Percentiles rank a stretch among this genome's conserved stretches.
Conservation (phyloP, 2,113 vertebrate genomes). For the Isurus oxyrinchus region DNA sequence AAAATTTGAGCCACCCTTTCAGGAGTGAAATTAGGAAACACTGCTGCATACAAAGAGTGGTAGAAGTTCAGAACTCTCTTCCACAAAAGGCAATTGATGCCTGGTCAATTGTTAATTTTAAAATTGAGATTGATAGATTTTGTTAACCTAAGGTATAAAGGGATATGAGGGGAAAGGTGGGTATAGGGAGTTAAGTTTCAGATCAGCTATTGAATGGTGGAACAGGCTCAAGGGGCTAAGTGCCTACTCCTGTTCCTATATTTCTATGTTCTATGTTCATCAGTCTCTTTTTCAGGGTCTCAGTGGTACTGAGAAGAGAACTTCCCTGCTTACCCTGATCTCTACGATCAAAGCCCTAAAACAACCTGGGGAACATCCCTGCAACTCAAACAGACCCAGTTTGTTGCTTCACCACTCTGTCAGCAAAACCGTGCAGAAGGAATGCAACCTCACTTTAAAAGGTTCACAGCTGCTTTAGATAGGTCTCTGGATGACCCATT, state of each 20-base stretch:
- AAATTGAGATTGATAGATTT: not conserved
- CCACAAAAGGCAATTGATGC: not conserved
- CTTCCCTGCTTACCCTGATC: not conserved
- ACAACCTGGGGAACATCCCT: not conserved
- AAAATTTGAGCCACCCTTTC: not conserved
- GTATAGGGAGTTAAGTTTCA: not conserved
- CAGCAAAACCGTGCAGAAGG: not conserved
- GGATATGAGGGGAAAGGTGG: not conserved
- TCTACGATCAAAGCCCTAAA: not conserved
- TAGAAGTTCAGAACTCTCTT: not conserved
- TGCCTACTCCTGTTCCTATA: not conserved
- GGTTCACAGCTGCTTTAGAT: not conserved
- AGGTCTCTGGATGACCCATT: not conserved
- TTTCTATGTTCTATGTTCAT: not conserved
- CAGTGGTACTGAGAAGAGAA: not conserved
- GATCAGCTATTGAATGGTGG: not conserved
- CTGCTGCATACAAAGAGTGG: not conserved
- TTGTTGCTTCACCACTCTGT: not conserved
- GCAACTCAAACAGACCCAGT: not conserved
- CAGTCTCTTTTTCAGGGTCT: not conserved
- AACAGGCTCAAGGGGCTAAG: not conserved
- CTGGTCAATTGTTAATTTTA: not conserved
- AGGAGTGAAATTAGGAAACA: not conserved
- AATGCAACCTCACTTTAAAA: not conserved
- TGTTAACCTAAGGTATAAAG: not conserved